Evolutionary conservation across 1,140 invertebrate genomes (phyloP), one percentile per base, ranked within the genome.

Genomic region (Sarcophaga peregrina): DNA sequence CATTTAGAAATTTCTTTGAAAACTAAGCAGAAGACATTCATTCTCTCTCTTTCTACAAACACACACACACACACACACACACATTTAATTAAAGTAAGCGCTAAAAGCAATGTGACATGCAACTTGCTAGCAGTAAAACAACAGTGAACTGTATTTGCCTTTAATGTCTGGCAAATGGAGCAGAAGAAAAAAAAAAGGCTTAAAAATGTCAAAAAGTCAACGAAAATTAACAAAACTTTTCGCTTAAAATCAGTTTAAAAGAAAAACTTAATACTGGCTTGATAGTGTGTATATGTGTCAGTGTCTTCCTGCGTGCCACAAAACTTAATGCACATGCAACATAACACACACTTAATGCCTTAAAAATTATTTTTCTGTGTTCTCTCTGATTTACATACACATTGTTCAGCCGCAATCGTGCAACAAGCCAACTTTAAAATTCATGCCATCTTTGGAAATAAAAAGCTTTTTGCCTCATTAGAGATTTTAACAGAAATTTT

Each of bases 181-280:
- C 74, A 76, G 45, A 76, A 46, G 47, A 76, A 48, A 62, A 46
- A 45, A 76, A 48, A 62, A 46, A 45, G 17, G 74, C 74, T 76
- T 76, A 15, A 37, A 37, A 48, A 76, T 76, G 74, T 76, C 74
- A 76, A 76, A 76, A 76, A 76, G 74, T 76, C 74, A 76, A 76
- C 74, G 74, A 76, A 76, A 74, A 76, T 76, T 20, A 76, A 76
- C 74, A 76, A 76, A 76, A 76, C 45, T 76, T 76, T 76, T 76
- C n/a, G 6, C 11, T 48, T 76, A 48, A 48, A 76, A 62, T 15
- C 46, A 3, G 15, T 17, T 37, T 37, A 37, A 37, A 37, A 68
- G 62, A 17, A 17, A 48, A 46, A 46, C 74, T 17, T 73, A 25
- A 25, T 25, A 73, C 58, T 62, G 15, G 45, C 46, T 15, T 48